Percentiles rank a stretch among this genome's conserved stretches.
Evolutionary conservation across 2,888 invertebrate species (phyloP).

Genomic region (Biston betularia): DNA sequence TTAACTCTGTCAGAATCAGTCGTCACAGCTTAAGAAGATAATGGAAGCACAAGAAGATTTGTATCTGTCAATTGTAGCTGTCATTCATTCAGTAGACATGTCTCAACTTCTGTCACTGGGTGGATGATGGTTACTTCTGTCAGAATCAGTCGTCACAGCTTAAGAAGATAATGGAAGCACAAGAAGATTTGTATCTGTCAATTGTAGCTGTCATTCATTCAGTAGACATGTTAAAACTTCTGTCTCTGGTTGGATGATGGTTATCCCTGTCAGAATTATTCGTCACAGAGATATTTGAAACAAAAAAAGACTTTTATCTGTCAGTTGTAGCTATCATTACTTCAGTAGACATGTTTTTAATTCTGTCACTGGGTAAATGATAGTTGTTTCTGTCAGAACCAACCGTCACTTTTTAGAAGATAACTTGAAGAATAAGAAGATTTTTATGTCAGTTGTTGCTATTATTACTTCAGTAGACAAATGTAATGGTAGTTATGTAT

Average conservation of each 20-base stretch:
- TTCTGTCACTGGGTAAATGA: conserved; percentile 39
- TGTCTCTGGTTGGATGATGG: conserved; percentile 32
- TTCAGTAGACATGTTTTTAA: conserved; percentile 42
- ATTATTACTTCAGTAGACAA: conserved; percentile 7
- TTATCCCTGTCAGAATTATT: neutral
- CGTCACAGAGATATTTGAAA: conserved; percentile 1
- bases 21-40: too few species aligned
- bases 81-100: too few species aligned
- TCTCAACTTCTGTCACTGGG: too few species aligned
- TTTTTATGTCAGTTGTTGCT: neutral
- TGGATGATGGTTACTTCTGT: too few species aligned
- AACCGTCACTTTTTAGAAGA: neutral
- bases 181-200: conserved; percentile 11
- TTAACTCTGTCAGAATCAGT: too few species aligned
- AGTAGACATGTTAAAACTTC: conserved; percentile 43
- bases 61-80: too few species aligned
- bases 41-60: too few species aligned
- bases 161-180: too few species aligned
- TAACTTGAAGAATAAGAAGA: neutral
- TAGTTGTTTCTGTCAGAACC: conserved; percentile 4
- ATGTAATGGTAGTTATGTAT: too few species aligned
- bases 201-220: conserved; percentile 37
- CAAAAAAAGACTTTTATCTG: neutral
- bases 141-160: too few species aligned
- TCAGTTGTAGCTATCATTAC: conserved; percentile 14